These are phyloP conservation scores for Pharmacophagus antenor DNA, from an alignment of 2,888 invertebrate species.

Conservation along the genomic window DNA sequence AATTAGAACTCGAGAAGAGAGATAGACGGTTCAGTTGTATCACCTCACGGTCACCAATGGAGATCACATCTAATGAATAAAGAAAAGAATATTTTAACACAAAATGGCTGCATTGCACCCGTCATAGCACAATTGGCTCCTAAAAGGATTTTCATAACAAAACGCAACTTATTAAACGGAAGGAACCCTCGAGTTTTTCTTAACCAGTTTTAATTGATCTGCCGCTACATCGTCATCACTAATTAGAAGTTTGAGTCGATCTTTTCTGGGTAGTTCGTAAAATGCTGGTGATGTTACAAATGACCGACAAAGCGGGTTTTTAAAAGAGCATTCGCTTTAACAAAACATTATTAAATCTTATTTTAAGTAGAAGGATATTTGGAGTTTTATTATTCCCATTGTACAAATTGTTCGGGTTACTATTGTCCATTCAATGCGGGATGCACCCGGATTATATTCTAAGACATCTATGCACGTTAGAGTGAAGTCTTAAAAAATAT, in stretches of 20 bases:
- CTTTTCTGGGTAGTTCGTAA: constrained; percentile 32
- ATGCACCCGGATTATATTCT: constrained; percentile 34
- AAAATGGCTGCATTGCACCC: constrained; percentile 37
- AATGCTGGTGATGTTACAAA: constrained; percentile 49
- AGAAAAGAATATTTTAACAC: neutral
- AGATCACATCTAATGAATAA: neutral
- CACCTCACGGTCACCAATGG: neutral
- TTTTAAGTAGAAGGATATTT: constrained; percentile 60
- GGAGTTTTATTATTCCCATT: constrained; percentile 44
- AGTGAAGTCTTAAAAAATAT: neutral
- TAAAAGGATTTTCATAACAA: constrained; percentile 58
- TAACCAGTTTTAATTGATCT: constrained; percentile 49
- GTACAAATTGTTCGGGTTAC: constrained; percentile 46
- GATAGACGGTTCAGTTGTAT: no score
- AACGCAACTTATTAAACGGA: constrained; percentile 61
- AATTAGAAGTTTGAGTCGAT: constrained; percentile 14
- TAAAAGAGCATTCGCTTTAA: constrained; percentile 67
- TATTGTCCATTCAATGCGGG: constrained; percentile 48
- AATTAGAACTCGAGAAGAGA: no score
- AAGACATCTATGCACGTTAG: neutral
- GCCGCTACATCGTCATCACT: constrained; percentile 31
- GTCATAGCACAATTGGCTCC: constrained; percentile 41
- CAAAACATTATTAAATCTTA: constrained; percentile 76
- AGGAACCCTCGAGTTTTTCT: constrained; percentile 42
- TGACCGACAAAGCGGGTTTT: constrained; percentile 58